Conservation (phyloP, 2,797 vertebrate species). For the Liparis tanakae region DNA sequence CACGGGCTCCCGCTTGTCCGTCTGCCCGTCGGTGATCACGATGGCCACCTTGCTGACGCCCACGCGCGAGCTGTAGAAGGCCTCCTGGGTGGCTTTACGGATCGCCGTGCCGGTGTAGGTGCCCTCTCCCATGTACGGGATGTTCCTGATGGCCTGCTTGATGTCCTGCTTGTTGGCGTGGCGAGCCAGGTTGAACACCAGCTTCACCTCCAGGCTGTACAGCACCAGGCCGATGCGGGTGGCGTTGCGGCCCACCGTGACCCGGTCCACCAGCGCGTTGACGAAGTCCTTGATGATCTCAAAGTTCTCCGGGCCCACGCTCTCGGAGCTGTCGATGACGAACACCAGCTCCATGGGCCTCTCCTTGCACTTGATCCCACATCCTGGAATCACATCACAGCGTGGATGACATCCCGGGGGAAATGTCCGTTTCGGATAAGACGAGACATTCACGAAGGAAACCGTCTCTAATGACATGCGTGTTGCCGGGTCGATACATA, state of each 20-base stretch:
- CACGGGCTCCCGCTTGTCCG: constrained; percentile 89
- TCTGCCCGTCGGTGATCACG: constrained; percentile 91
- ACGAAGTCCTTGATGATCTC: constrained; percentile 94
- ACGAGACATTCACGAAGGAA: constrained; percentile 24
- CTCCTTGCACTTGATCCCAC: constrained; percentile 92
- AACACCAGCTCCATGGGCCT: constrained; percentile 95
- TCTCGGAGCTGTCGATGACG: constrained; percentile 95
- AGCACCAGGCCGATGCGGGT: constrained; percentile 90
- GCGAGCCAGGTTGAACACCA: constrained; percentile 88
- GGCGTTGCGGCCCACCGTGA: constrained; percentile 89
- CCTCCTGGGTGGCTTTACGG: constrained; percentile 89
- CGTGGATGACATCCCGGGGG: constrained; percentile 44
- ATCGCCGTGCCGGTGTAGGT: constrained; percentile 92
- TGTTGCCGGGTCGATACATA: constrained; percentile 34
- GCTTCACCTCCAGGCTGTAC: constrained; percentile 89
- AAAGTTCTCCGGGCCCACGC: constrained; percentile 93
- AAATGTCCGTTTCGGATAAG: constrained; percentile 51
- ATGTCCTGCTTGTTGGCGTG: constrained; percentile 85
- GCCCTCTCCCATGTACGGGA: constrained; percentile 92
- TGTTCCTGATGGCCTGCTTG: constrained; percentile 88
- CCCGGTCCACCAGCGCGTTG: constrained; percentile 88
- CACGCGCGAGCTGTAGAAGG: constrained; percentile 85
- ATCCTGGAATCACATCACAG: constrained; percentile 82
- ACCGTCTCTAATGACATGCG: constrained; percentile 18
- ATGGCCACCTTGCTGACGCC: constrained; percentile 91